Conservation (phyloP, 1,140 invertebrate genomes). For the Heliothis subflexa region DNA sequence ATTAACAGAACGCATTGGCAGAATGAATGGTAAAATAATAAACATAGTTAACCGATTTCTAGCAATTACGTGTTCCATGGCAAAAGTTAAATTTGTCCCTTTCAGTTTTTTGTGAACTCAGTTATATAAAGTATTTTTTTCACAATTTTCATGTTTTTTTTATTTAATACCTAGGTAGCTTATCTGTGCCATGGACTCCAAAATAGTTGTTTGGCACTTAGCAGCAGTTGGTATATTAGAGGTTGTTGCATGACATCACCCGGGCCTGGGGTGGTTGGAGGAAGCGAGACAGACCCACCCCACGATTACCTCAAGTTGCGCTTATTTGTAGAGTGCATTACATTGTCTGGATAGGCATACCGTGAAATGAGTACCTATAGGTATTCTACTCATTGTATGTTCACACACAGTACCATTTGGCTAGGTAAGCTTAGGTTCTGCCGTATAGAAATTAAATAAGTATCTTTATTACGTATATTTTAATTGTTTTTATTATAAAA, state of each 20-base stretch:
- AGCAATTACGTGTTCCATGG: too few relatives aligned
- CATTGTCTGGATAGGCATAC: conserved; percentile 19
- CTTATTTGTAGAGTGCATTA: conserved; percentile 38
- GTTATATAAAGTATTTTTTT: too few relatives aligned
- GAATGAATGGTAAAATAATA: too few relatives aligned
- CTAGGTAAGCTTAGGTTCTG: neutral
- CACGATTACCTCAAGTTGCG: conserved; percentile 18
- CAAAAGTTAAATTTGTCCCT: too few relatives aligned
- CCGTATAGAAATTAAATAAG: neutral
- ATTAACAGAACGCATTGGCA: too few relatives aligned
- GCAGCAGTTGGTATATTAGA: conserved; percentile 6
- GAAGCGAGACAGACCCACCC: conserved; percentile 6
- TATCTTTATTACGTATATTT: neutral
- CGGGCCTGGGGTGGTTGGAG: neutral
- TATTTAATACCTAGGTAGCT: too few relatives aligned
- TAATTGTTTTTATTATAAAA: neutral
- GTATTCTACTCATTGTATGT: too few relatives aligned
- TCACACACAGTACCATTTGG: neutral
- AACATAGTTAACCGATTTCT: too few relatives aligned
- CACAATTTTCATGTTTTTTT: neutral
- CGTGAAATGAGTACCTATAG: neutral
- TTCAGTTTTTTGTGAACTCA: too few relatives aligned
- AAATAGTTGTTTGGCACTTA: conserved; percentile 4
- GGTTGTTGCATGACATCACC: conserved; percentile 35
- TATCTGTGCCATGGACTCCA: conserved; percentile 1